Base-by-base conservation (phyloP, 92 coral and sea anemone genomes). In the Heliopora coerulea region DNA sequence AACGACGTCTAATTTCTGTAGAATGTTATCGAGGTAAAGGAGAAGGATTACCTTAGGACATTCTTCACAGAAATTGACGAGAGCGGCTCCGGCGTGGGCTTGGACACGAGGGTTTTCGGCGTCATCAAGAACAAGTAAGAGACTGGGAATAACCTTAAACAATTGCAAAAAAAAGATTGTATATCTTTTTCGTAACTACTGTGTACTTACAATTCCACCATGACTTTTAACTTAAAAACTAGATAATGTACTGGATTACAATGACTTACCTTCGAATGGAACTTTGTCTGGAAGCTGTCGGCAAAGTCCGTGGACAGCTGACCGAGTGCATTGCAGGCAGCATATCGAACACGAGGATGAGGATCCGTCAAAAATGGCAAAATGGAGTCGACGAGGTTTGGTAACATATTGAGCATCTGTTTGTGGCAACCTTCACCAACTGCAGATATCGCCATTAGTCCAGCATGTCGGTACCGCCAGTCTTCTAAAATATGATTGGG, bases 291-390 rank as follows among this genome's bases (percentile, higher is more conserved):
- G 76, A 93, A 93, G 59, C 92, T 88, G 49, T 80, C 86, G 2
- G 98, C 98, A 87, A 93, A 93, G 60, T 93, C 98, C 50, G 96
- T 90, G n/a, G 98, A 93, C 83, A 93, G 81, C 83, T 93, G 98
- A 0, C 98, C 98, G 0, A 93, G 76, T 40, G 98, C 98, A 85
- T 93, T 93, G 80, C 98, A 93, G 33, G 96, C 96, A 20, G 98
- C 98, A 82, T 93, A 93, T 41, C 98, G 54, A 37, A 93, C 97
- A 25, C 97, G 87, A 24, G 96, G 97, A 65, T 92, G 97, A 19
- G 74, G 54, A 68, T 93, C 98, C 7, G 82, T 82, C 39, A 93
- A 82, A 79, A 89, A 92, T 1, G 97, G 97, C 65, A 92, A 73
- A 46, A 92, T 91, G 25, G 88, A 78, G 82, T 78, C 80, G 1